Evolutionary conservation across 2,797 vertebrate genomes (phyloP), one percentile per base, ranked within the genome.

Genomic region (Austrolebias charrua): DNA sequence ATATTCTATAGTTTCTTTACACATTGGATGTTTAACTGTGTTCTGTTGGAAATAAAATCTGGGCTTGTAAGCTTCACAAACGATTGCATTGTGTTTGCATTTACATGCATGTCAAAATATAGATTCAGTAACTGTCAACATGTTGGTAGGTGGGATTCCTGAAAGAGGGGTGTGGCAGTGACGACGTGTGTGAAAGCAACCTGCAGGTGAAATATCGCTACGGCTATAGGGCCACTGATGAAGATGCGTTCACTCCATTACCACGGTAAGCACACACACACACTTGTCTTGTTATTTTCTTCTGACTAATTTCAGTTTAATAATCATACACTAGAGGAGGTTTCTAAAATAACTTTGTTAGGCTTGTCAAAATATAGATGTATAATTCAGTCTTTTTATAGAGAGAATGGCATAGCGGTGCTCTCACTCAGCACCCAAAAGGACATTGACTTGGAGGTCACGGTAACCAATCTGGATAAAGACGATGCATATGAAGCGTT

Each of bases 401-500:
- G 95, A 68, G 89, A 94, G 65, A 82, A 89, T 0, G 88, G 79
- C 0, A 5, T 93, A 54, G 94, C 94, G 0, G 89, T 94, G 70
- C 88, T 98, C 66, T 81, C 93, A 29, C 91, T 98, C 51, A 96
- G 92, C 67, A 80, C 95, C 70, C 96, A 97, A 85, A 97, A 95
- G 35, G 92, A 95, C 47, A 92, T 99, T 53, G 91, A 93, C 40
- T 83, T 99, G 80, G 95, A 98, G 90, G 90, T 99, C 79, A 96
- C 71, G 0, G 95, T 98, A 76, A 94, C 90, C 58, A 99, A 99
- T 74, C 53, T 24, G 20, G 86, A 93, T 3, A 96, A 95, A 5
- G 96, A 99, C 6, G 95, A 96, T 12, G 97, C 98, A 0, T 93
- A 98, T 3, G 97, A 98, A 84, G 94, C 97, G 0, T 85, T 71